A percentile compares a stretch with the other conserved stretches of the same genome.
These are phyloP conservation scores for Arge pagana DNA, from an alignment of 2,888 invertebrate species.

Conservation along the genomic window DNA sequence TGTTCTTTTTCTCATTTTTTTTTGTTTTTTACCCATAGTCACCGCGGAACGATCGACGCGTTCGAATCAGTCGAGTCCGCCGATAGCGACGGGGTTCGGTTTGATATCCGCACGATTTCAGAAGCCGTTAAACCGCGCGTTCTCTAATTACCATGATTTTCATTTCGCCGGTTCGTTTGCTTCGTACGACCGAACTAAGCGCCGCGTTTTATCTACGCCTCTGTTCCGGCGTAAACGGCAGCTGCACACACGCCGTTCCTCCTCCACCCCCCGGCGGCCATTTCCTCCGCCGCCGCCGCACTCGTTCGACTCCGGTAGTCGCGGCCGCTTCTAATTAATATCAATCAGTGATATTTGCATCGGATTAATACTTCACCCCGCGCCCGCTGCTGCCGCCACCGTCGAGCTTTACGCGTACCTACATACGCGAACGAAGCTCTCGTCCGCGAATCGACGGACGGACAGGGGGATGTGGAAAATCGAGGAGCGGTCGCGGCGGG, in stretches of 20 bases:
- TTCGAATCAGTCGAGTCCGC: too few relatives aligned
- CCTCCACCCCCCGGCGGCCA: background rate
- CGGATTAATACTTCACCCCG: constrained; percentile 28
- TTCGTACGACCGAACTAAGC: constrained; percentile 2
- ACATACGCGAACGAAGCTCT: too few relatives aligned
- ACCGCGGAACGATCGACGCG: too few relatives aligned
- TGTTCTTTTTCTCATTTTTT: too few relatives aligned
- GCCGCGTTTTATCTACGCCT: constrained; percentile 19
- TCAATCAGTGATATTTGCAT: constrained; percentile 38
- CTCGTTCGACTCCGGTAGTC: background rate
- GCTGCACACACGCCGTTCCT: constrained; percentile 10
- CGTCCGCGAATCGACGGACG: too few relatives aligned
- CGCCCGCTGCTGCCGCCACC: constrained; percentile 2
- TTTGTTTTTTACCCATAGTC: too few relatives aligned
- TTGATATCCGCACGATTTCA: too few relatives aligned
- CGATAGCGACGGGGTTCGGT: too few relatives aligned
- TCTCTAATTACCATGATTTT: constrained; percentile 17
- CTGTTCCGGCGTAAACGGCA: constrained; percentile 7
- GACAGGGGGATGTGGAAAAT: too few relatives aligned
- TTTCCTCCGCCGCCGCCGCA: background rate
- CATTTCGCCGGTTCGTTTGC: constrained; percentile 13
- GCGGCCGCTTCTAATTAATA: constrained; percentile 37
- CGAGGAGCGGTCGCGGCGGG: background rate
- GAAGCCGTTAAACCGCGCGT: background rate
- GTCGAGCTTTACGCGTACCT: background rate